Evolutionary conservation across 2,888 invertebrate species (phyloP).

Genomic region (Diogma glabrata): DNA sequence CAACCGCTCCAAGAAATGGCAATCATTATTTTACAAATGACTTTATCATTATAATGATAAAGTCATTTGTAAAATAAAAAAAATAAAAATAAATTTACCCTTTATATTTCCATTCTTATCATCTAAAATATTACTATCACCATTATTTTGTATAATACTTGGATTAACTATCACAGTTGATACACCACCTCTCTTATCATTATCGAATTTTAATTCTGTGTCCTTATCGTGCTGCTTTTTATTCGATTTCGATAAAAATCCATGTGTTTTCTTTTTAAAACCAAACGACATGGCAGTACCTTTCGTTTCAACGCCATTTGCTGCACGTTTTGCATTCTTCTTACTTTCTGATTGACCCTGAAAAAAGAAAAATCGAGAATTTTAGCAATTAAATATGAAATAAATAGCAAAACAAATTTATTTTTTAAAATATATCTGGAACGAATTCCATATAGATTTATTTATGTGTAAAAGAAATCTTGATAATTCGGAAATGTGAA

Average conservation of each 20-base stretch:
- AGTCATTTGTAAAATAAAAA: too few relatives aligned
- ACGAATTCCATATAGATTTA: too few relatives aligned
- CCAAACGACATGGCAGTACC: constrained; percentile 79
- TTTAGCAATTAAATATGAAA: too few relatives aligned
- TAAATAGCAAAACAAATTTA: not conserved
- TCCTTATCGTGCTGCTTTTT: constrained; percentile 27
- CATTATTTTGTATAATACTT: constrained; percentile 16
- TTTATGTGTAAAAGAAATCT: too few relatives aligned
- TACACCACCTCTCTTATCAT: constrained; percentile 19
- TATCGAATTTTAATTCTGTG: constrained; percentile 17
- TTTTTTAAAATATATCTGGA: too few relatives aligned
- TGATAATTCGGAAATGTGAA: too few relatives aligned
- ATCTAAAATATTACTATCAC: constrained; percentile 22
- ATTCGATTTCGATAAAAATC: constrained; percentile 35
- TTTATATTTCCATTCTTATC: constrained; percentile 36
- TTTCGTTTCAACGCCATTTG: constrained; percentile 33
- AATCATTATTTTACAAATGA: too few relatives aligned
- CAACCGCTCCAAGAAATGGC: too few relatives aligned
- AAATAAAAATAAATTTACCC: constrained; percentile 24
- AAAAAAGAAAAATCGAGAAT: constrained; percentile 13
- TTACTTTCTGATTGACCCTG: constrained; percentile 38
- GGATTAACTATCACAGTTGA: constrained; percentile 23
- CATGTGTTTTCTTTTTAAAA: constrained; percentile 54
- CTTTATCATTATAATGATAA: too few relatives aligned
- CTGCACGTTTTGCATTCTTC: constrained; percentile 17